Conservation (phyloP, 2,797 vertebrate genomes). For the Dendrocincla fuliginosa region DNA sequence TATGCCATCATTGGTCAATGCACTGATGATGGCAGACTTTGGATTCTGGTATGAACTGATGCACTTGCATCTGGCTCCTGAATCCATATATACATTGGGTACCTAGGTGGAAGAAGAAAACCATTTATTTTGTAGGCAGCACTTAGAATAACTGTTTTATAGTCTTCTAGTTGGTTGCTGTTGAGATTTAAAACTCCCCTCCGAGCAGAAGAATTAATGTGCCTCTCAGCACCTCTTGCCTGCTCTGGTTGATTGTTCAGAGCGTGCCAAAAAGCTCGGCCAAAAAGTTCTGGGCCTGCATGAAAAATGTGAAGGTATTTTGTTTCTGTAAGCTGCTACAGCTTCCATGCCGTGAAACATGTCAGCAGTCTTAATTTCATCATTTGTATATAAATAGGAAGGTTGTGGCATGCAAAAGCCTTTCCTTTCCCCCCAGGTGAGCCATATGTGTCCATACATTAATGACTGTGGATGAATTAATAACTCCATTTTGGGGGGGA, state of each 20-base stretch:
- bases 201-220: neutral
- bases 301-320: neutral
- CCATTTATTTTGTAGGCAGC: neutral
- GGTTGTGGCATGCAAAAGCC: neutral
- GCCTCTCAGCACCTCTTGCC: neutral
- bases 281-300: neutral
- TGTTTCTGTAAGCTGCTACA: neutral
- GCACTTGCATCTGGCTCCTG: neutral
- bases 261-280: neutral
- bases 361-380: neutral
- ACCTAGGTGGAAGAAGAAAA: neutral
- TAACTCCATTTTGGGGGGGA: neutral
- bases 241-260: neutral
- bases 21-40: neutral
- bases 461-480: neutral
- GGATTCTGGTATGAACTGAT: neutral
- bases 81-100: neutral
- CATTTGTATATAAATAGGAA: neutral
- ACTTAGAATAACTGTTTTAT: neutral
- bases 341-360: neutral
- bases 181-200: neutral
- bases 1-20: neutral
- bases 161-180: neutral
- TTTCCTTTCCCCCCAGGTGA: neutral
- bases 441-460: rapidly evolving